Base-by-base conservation (phyloP, 2,797 vertebrate species). In the Tiaroga cobitis region DNA sequence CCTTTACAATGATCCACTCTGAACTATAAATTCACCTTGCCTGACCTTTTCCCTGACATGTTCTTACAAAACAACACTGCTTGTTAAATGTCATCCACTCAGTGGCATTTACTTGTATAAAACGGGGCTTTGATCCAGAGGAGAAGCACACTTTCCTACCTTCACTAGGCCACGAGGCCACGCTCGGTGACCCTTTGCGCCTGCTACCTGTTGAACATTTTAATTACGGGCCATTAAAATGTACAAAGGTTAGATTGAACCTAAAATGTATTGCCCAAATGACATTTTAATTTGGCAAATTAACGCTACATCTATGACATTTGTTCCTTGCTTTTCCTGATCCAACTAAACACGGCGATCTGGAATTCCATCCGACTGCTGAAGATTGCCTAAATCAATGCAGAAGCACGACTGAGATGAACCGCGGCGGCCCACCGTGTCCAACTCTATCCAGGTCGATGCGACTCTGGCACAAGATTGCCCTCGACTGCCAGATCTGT, bases 31-130 rank as follows among this genome's bases (percentile, higher is more conserved):
- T 88, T 88, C 90, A 87, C 87, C 84, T 85, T 83, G 41, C 75
- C 24, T 88, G 87, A 75, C 87, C 87, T 86, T 89, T 89, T 81
- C 79, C 77, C 29, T 70, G 88, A 88, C 79, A 75, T 81, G 82
- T 81, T 85, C 84, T 81, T 86, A 77, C 88, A 67, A 87, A 83
- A 84, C 86, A 87, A 87, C 86, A 70, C 21, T 63, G 84, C 85
- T 87, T 85, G 84, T 73, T 90, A 90, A 90, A 90, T 90, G 88
- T 90, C 90, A 90, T 85, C 83, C 84, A 85, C 86, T 61, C 74
- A 88, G 86, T 90, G 90, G 86, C 87, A 90, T 90, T 90, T 90
- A 87, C 86, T 90, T 87, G 87, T 90, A 87, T 89, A 89, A 90
- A 90, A 89, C 84, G 65, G 84, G 81, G 78, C 82, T 86, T 82